Evolutionary conservation across 2,113 vertebrate species (phyloP).

Genomic region (Phaethon lepturus): DNA sequence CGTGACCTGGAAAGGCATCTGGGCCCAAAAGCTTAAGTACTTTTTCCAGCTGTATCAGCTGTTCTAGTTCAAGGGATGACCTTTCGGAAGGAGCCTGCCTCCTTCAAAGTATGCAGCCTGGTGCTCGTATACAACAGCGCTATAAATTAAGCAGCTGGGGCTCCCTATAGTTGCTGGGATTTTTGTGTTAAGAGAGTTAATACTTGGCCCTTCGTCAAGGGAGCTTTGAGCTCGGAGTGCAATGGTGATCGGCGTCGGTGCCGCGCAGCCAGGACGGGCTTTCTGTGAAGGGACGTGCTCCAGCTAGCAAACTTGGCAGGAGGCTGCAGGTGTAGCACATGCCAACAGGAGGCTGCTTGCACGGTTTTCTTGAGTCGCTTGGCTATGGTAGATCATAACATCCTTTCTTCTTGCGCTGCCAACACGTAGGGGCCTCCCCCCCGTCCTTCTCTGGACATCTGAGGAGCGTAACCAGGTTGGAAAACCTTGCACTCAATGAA

Average conservation of each 20-base stretch:
- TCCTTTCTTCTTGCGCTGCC: not conserved
- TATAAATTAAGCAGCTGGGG: not conserved
- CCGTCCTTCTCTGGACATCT: fast-evolving
- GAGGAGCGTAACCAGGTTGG: not conserved
- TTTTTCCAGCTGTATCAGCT: constrained; percentile 34
- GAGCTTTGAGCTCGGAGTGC: not conserved
- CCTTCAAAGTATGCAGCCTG: fast-evolving
- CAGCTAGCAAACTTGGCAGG: not conserved
- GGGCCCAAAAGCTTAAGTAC: not conserved
- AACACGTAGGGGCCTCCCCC: not conserved
- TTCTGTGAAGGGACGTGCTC: not conserved
- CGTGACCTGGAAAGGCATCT: not conserved
- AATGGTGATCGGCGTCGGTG: fast-evolving
- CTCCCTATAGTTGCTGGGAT: not conserved
- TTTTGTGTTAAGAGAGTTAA: not conserved
- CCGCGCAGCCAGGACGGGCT: not conserved
- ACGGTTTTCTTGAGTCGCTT: not conserved
- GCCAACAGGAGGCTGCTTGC: not conserved
- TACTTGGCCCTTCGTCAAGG: not conserved
- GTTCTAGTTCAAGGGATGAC: not conserved
- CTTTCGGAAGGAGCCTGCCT: not conserved
- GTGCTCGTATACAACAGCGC: fast-evolving
- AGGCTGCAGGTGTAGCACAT: not conserved
- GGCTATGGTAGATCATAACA: not conserved
- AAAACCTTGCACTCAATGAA: not conserved